A percentile compares a stretch with the other conserved stretches of the same genome.
Conservation (phyloP, 2,113 vertebrate genomes). For the Orientallactaga bullata region DNA sequence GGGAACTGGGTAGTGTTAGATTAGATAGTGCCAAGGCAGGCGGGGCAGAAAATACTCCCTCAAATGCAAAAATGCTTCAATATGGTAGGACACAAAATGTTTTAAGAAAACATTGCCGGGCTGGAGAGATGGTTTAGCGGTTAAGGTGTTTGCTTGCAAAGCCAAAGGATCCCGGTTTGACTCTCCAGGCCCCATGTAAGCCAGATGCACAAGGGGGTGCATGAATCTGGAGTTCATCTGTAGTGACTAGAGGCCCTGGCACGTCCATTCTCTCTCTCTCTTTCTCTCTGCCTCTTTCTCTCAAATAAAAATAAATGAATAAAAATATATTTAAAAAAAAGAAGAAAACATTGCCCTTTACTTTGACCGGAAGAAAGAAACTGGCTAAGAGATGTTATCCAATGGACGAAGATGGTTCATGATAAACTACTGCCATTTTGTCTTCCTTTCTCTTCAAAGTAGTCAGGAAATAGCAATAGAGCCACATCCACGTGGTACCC, state of each 20-base stretch:
- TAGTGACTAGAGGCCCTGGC: too few species aligned
- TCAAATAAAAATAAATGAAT: too few species aligned
- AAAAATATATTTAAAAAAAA: too few species aligned
- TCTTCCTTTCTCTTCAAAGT: not conserved
- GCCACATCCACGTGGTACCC: not conserved
- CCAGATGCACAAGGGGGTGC: too few species aligned
- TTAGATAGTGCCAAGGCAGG: not conserved
- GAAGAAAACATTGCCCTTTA: constrained; percentile 4
- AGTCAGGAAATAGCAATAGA: not conserved
- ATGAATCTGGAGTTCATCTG: too few species aligned
- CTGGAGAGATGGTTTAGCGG: too few species aligned
- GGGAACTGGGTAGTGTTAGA: not conserved
- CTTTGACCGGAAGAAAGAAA: not conserved
- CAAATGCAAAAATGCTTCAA: not conserved
- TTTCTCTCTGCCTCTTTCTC: too few species aligned
- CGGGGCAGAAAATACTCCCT: not conserved
- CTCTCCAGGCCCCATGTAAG: too few species aligned
- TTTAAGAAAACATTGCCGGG: constrained; percentile 43
- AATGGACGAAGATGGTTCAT: constrained; percentile 22
- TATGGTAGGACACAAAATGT: not conserved
- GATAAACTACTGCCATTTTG: not conserved
- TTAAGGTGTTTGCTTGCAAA: too few species aligned
- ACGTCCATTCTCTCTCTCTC: too few species aligned
- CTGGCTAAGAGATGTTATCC: not conserved
- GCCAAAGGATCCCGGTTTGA: too few species aligned